phyloP scores from a whole-genome alignment of 2,888 invertebrate species.

The Chymomyza fuscimana region DNA sequence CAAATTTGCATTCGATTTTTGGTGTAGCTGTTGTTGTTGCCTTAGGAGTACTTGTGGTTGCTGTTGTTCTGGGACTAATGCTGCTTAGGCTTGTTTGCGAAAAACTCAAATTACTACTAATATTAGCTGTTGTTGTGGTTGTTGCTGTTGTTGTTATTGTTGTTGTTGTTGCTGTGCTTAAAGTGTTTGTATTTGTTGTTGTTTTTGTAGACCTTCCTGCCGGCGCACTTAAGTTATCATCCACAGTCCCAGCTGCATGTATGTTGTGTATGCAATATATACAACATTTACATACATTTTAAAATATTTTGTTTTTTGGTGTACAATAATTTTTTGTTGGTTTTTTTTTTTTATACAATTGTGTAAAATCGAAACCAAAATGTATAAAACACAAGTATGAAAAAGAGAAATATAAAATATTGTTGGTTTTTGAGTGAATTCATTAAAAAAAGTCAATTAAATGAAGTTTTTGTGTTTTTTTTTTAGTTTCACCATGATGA shows the following conservation, averaged over 20 bases:
- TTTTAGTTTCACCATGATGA: not conserved
- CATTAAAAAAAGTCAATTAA: constrained; percentile 44
- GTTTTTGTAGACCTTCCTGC: constrained; percentile 83
- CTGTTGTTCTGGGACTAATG: constrained; percentile 19
- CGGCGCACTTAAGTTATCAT: constrained; percentile 80
- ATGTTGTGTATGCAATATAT: constrained; percentile 61
- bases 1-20: constrained; percentile 33
- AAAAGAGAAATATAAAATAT: constrained; percentile 58
- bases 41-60: not conserved
- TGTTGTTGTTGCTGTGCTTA: constrained; percentile 69
- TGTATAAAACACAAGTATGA: constrained; percentile 54
- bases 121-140: constrained; percentile 35
- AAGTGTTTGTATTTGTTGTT: constrained; percentile 45
- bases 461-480: constrained; percentile 40
- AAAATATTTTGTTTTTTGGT: not conserved
- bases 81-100: constrained; percentile 39
- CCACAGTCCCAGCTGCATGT: constrained; percentile 78
- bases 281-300: constrained; percentile 65
- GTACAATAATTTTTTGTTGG: too few relatives aligned
- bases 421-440: constrained; percentile 39
- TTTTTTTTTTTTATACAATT: constrained; percentile 39
- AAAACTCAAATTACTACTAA: constrained; percentile 6
- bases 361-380: constrained; percentile 45
- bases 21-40: constrained; percentile 13
- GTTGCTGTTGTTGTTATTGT: constrained; percentile 39